Evolutionary conservation across 2,888 invertebrate genomes (phyloP).

Genomic region (Nematopogon swammerdamellus): DNA sequence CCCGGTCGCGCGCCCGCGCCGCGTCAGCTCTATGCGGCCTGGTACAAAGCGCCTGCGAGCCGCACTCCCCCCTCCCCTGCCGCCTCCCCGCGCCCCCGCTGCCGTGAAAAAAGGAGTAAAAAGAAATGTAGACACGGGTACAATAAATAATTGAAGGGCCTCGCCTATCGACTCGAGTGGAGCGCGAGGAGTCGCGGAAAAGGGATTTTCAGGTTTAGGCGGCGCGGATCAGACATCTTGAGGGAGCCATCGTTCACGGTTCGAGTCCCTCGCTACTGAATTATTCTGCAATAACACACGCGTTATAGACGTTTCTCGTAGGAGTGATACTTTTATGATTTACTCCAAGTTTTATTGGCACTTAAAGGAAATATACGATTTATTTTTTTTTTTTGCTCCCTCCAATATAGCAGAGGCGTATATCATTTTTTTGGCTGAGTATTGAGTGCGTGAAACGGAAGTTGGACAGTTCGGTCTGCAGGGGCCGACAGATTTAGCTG

Average conservation of each 20-base stretch:
- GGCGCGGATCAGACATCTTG: conserved; percentile 25
- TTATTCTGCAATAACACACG: conserved; percentile 57
- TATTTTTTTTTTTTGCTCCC: conserved; percentile 46
- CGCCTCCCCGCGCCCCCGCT: conserved; percentile 18
- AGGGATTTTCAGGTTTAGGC: conserved; percentile 38
- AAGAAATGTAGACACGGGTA: conserved; percentile 56
- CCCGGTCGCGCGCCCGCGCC: no score
- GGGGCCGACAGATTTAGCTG: no score
- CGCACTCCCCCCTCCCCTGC: background rate
- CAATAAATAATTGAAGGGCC: conserved; percentile 53
- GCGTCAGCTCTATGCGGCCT: no score
- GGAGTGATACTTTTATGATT: conserved; percentile 57
- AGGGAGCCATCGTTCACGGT: conserved; percentile 49
- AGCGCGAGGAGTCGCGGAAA: conserved; percentile 13
- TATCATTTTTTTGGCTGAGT: conserved; percentile 37
- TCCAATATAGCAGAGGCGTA: conserved; percentile 50
- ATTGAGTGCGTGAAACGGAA: no score
- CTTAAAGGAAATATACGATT: conserved; percentile 56
- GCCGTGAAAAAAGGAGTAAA: conserved; percentile 39
- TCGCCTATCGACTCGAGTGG: conserved; percentile 38
- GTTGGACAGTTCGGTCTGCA: no score
- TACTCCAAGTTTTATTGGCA: conserved; percentile 57
- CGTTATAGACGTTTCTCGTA: conserved; percentile 53
- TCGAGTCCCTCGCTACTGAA: conserved; percentile 47
- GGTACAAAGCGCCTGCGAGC: background rate